Evolutionary conservation across 1,140 invertebrate genomes (phyloP).

Genomic region (Neuroterus valhalla): DNA sequence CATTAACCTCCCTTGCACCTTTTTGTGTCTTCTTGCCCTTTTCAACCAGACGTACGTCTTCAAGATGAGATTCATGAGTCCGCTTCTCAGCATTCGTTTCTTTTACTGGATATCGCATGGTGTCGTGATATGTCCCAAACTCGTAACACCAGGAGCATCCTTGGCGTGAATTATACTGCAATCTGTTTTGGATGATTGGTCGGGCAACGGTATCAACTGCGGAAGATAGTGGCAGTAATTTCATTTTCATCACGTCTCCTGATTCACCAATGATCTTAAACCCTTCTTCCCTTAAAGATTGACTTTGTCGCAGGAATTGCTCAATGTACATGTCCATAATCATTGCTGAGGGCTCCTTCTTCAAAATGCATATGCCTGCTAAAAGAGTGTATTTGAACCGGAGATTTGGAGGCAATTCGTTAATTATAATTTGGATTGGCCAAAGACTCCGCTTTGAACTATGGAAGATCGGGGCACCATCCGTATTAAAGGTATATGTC

Average conservation of each 20-base stretch:
- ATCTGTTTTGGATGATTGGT: conserved; percentile 28
- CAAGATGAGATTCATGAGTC: background rate
- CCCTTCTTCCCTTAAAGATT: conserved; percentile 23
- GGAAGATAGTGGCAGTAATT: conserved; percentile 28
- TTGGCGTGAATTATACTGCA: conserved; percentile 21
- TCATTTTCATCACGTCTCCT: background rate
- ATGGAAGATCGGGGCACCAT: no score
- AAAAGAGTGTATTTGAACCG: background rate
- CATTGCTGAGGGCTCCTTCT: conserved; percentile 29
- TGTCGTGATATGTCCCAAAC: background rate
- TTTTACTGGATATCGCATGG: background rate
- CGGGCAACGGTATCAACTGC: conserved; percentile 28
- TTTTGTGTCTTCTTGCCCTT: background rate
- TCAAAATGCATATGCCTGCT: conserved; percentile 22
- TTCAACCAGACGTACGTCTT: background rate
- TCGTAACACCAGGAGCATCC: conserved; percentile 30
- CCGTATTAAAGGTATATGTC: no score
- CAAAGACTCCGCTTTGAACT: no score
- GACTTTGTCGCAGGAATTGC: conserved; percentile 34
- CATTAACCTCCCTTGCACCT: conserved; percentile 30
- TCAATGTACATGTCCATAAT: conserved; percentile 41
- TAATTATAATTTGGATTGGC: no score
- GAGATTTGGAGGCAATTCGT: no score
- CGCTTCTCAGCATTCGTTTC: background rate
- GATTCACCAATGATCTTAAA: conserved; percentile 6